Conservation (phyloP, 2,113 vertebrate genomes). For the Blennius ocellaris region DNA sequence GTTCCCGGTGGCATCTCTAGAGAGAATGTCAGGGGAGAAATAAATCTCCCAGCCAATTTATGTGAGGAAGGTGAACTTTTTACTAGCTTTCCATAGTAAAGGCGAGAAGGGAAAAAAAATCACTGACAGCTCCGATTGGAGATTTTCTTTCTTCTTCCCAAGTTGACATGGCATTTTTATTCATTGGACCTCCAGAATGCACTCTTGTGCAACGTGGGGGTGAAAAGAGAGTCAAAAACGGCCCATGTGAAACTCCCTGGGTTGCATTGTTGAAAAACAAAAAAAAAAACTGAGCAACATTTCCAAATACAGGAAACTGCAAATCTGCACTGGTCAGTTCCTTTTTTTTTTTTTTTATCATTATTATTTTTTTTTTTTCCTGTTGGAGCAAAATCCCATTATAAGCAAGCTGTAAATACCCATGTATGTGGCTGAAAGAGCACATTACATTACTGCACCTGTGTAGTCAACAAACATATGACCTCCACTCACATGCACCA, state of each 20-base stretch:
- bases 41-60: conserved; percentile 83
- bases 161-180: conserved; percentile 80
- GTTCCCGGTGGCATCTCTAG: conserved; percentile 77
- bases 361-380: not conserved
- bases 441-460: conserved; percentile 12
- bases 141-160: conserved; percentile 71
- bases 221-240: conserved; percentile 72
- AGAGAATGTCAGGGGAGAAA: conserved; percentile 78
- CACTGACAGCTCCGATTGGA: conserved; percentile 72
- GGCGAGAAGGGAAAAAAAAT: conserved; percentile 60
- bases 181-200: conserved; percentile 72
- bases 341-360: not conserved
- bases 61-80: conserved; percentile 79
- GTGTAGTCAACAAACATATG: conserved; percentile 47
- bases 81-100: conserved; percentile 69
- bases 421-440: conserved; percentile 18
- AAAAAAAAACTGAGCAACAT: conserved; percentile 33
- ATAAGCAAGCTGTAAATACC: conserved; percentile 58
- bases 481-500: not conserved
- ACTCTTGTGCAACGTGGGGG: conserved; percentile 69
- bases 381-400: conserved; percentile 27
- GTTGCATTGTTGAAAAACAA: conserved; percentile 30
- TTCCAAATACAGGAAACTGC: conserved; percentile 34
- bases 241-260: conserved; percentile 72
- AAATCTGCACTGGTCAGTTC: conserved; percentile 21